Evolutionary conservation across 2,888 invertebrate species (phyloP), one percentile per base, ranked within the genome.

Genomic region (Colletes collaris): DNA sequence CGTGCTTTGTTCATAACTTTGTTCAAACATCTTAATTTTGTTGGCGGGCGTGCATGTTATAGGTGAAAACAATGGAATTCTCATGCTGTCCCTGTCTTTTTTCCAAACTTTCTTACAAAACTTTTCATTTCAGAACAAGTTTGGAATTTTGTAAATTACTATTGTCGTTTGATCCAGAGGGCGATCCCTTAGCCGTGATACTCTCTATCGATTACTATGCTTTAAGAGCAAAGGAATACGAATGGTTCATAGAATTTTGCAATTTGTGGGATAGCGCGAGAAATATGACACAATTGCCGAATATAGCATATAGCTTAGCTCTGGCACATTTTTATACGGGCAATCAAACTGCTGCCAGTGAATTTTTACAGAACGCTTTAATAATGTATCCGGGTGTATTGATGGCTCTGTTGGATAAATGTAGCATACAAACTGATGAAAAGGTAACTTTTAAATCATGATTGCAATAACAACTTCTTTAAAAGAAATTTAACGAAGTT

Each of bases 151-250:
- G 97, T 91, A 98, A 98, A 93, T 93, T 98, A 59, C 93, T 98
- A n/a, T 93, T 97, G 71, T 96, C 95, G 13, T 93, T 97, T 65
- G 96, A 97, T 92, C 96, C 97, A 0, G 95, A 95, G 13, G 94
- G 94, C 11, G 97, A 97, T 93, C 97, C 97, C 1, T 89, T 97
- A 71, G 97, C 96, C n/a, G 95, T 96, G 58, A 94, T 97, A 76
- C 94, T 98, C 71, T 94, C 96, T 87, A 94, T 98, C 44, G 98
- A 98, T 92, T 97, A 97, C 90, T 97, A 97, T 91, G 97, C 98
- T 0, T 90, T 98, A 62, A 94, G 97, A 80, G 95, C 96, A 64
- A 95, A 94, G 74, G 96, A 97, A 93, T 96, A 96, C 89, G 93
- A 94, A 19, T 98, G 97, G 96, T 93, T 97, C 13, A 93, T 94